Base-by-base conservation (phyloP, 30 jellyfish, hydroid and myxozoan genomes). In the Hydractinia echinata region DNA sequence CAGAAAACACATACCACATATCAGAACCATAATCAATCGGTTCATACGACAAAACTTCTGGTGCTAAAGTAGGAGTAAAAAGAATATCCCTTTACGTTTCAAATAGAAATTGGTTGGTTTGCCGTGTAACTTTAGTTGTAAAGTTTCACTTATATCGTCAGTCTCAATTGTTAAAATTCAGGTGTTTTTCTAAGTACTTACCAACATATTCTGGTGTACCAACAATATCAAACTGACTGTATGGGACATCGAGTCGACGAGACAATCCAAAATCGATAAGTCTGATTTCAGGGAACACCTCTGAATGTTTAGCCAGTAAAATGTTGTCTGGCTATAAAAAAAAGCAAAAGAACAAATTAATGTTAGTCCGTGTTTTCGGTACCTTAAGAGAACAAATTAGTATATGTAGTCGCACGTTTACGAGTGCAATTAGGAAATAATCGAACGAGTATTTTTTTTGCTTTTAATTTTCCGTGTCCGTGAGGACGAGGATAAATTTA, bases 151-250 rank as follows among this genome's bases (percentile, higher is more conserved):
- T 30, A 30, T 30, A 30, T 30, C 44, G 44, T 30, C 44, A 30
- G 44, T 30, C 44, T 30, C 1, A 30, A 30, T 30, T 30, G 69
- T 13, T 11, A 58, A 58, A 58, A 58, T 58, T 18, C 18, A 13
- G 15, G 2, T 13, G 69, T 58, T 13, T 11, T 58, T 0, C 44
- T 30, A 68, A 19, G 39, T 4, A 53, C 99, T 76, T 77, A 94
- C 99, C 99, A 10, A 94, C 99, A 79, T 94, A 94, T 82, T 94
- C 99, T 49, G 99, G 99, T 39, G 99, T 94, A 48, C 99, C 99
- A 85, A 94, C 99, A 64, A 94, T 94, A 79, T 94, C 99, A 81
- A 88, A 94, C 71, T 94, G 99, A 73, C 99, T 94, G 90, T 94
- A 94, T 4, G 99, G 99, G 9, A 82, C 58, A 81, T 94, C 99